phyloP scores from a whole-genome alignment of 2,888 invertebrate species.

The Drosophila mayaguana region DNA sequence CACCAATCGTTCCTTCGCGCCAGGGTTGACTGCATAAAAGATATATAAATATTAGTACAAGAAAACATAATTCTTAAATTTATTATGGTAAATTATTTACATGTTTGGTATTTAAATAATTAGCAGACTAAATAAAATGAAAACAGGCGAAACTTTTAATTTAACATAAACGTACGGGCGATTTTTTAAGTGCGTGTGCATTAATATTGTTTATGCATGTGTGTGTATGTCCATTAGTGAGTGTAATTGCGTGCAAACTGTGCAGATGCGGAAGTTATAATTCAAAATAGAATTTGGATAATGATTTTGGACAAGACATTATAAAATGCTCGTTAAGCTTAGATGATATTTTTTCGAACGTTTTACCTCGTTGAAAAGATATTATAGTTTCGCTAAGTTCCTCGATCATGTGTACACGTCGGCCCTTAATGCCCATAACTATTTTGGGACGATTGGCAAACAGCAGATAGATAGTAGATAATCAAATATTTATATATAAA shows the following conservation, averaged over 20 bases:
- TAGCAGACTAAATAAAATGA: conserved; percentile 8
- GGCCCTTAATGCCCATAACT: conserved; percentile 99
- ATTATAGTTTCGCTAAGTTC: conserved; percentile 99
- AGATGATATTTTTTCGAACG: conserved; percentile 1
- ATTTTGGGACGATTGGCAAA: conserved; percentile 25
- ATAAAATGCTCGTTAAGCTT: conserved; percentile 9
- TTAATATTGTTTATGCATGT: not conserved
- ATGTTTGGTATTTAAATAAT: conserved; percentile 9
- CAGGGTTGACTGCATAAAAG: conserved; percentile 91
- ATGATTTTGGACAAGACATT: conserved; percentile 6
- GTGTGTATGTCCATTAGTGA: conserved; percentile 6
- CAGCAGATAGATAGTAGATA: conserved; percentile 15
- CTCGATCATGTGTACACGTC: conserved; percentile 99
- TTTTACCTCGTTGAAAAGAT: conserved; percentile 98
- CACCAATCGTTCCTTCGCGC: conserved; percentile 96
- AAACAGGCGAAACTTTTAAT: conserved; percentile 8
- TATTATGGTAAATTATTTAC: conserved; percentile 12
- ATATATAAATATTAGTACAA: conserved; percentile 11
- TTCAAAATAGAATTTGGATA: not conserved
- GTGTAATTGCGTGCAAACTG: conserved; percentile 8
- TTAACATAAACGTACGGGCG: conserved; percentile 26
- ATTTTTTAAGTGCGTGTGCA: conserved; percentile 5
- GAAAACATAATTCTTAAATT: not conserved
- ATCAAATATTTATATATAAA: conserved; percentile 6
- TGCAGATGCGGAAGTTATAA: conserved; percentile 6